Evolutionary conservation across 2,888 invertebrate species (phyloP), one percentile per base, ranked within the genome.

Genomic region (Callyntrura sp.): DNA sequence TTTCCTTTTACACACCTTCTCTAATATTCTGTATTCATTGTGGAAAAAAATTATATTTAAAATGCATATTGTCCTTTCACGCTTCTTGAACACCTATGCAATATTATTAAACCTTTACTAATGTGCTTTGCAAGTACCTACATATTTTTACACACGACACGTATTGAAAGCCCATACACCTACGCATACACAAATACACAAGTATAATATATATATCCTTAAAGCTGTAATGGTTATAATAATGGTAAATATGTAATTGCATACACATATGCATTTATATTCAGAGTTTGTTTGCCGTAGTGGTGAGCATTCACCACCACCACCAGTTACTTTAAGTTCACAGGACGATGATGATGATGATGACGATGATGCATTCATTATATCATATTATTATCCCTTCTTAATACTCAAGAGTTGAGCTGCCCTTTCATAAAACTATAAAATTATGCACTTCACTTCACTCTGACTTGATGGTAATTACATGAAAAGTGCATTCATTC

Each of bases 401-500:
- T 68, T 68, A 68, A 68, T 35, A 68, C 68, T 35, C 28, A 35
- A 35, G 68, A 1, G 12, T n/a, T n/a, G n/a, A n/a, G 2, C 25
- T 65, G 35, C 68, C 68, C 68, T 68, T 68, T 68, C 68, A 68
- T 68, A 68, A 35, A 68, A 17, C 35, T 28, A 65, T 60, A 57
- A 25, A 9, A 65, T 43, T 35, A 68, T 68, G 68, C 68, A 68
- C 68, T 68, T 60, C 23, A 23, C 25, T 60, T 35, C 35, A 35
- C 68, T 12, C n/a, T 68, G 68, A 51, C 51, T 14, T 11, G 51
- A 51, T 51, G 14, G 14, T 62, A 3, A 35, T 68, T 68, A 68
- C 68, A 51, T 76, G 51, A 76, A 51, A 51, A 48, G 25, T 76
- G 73, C 73, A 76, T 76, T 76, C 45, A 76, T 51, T 76, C 73